A percentile compares a stretch with the other conserved stretches of the same genome.
Evolutionary conservation across 1,140 invertebrate genomes (phyloP).

Genomic region (Saxidomus purpurata): DNA sequence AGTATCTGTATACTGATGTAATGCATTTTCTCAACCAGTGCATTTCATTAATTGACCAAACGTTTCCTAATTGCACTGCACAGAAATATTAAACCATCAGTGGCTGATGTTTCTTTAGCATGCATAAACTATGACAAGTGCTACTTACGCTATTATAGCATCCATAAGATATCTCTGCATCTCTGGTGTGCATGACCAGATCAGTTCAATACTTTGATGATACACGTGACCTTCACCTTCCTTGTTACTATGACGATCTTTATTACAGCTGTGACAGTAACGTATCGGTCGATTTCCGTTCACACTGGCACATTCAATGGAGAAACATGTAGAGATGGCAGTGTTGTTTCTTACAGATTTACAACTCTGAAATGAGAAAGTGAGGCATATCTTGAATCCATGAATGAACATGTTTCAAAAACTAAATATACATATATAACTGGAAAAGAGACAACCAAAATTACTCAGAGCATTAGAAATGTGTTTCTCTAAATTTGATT

Average conservation of each 20-base stretch:
- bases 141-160: constrained; percentile 93
- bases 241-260: constrained; percentile 94
- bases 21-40: too few species aligned
- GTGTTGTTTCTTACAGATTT: constrained; percentile 94
- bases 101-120: too few species aligned
- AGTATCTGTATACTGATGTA: too few species aligned
- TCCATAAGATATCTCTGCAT: constrained; percentile 98
- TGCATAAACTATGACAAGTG: too few species aligned
- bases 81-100: too few species aligned
- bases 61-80: too few species aligned
- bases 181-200: constrained; percentile 94
- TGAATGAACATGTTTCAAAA: too few species aligned
- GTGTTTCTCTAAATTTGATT: too few species aligned
- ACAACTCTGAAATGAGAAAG: constrained; percentile 91
- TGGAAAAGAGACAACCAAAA: too few species aligned
- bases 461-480: too few species aligned
- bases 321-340: constrained; percentile 98
- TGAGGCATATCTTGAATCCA: not conserved
- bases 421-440: too few species aligned
- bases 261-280: constrained; percentile 90
- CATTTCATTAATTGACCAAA: too few species aligned
- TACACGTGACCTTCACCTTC: constrained; percentile 94
- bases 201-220: constrained; percentile 93
- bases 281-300: constrained; percentile 98
- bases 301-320: constrained; percentile 97